These are phyloP conservation scores for Sesamia nonagrioides DNA, from an alignment of 1,140 invertebrate species.

Conservation along the genomic window DNA sequence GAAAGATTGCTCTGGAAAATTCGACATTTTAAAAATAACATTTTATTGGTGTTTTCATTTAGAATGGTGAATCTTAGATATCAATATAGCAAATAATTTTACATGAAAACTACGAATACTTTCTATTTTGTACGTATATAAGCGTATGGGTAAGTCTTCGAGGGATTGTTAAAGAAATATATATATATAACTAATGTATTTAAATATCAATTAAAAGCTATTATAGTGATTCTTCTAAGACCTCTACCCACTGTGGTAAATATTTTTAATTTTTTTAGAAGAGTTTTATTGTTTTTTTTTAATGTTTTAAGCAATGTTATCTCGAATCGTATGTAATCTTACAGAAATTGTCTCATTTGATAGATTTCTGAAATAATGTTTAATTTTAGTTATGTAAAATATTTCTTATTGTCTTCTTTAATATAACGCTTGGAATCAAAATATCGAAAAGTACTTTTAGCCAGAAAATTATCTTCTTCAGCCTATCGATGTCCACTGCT, in stretches of 20 bases:
- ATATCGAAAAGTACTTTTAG: too few species aligned
- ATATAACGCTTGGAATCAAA: too few species aligned
- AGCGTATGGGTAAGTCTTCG: conserved; percentile 64
- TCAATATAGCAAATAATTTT: conserved; percentile 43
- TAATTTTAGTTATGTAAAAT: background rate
- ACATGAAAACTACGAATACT: conserved; percentile 39
- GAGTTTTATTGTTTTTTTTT: background rate
- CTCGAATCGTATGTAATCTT: background rate
- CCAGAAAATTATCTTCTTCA: too few species aligned
- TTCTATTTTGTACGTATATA: conserved; percentile 67
- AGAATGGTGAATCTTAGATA: conserved; percentile 51
- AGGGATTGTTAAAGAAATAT: conserved; percentile 43
- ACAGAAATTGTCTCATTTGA: background rate
- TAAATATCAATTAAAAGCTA: conserved; percentile 45
- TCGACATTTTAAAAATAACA: background rate
- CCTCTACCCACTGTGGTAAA: conserved; percentile 13
- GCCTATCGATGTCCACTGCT: too few species aligned
- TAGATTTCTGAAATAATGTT: background rate
- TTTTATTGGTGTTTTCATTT: conserved; percentile 30
- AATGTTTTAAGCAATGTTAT: background rate
- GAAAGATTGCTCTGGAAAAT: conserved; percentile 12
- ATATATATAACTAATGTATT: conserved; percentile 12
- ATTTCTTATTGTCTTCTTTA: too few species aligned
- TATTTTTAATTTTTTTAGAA: background rate
- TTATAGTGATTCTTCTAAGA: conserved; percentile 32